Evolutionary conservation across 2,888 invertebrate species (phyloP), one percentile per base, ranked within the genome.

Genomic region (Syritta pipiens): DNA sequence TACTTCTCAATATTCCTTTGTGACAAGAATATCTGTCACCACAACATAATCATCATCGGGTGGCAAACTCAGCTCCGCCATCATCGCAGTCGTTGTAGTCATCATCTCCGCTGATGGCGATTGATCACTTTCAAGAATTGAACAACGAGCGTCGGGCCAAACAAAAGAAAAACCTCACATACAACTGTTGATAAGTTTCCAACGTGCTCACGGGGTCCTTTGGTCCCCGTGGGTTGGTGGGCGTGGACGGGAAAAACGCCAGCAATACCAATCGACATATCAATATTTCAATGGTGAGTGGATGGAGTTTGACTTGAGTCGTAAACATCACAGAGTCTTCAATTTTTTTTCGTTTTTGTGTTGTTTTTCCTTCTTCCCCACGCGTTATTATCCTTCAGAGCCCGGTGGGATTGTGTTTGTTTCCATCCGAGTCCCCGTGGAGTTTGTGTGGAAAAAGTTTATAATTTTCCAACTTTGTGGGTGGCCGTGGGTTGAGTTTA

Each of bases 141-240:
- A 60, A 60, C 59, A 62, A 59, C 22, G 12, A n/a, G 19, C 32
- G 28, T 12, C 9, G 35, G 7, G 22, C 59, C 6, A 60, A 44
- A 60, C 22, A 28, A 53, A 51, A 22, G 53, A 28, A 46, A 26
- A 57, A 51, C n/a, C 55, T 57, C 62, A 42, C 48, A 32, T 55
- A 57, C 48, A 62, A 63, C 35, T 62, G 75, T 69, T 76, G 76
- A 76, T 76, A 76, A 76, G 69, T 63, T 69, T 42, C 10, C 49
- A 59, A 65, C 42, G 42, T 44, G 59, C 74, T 74, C 37, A 40
- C 46, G 59, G 44, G 20, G 57, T 12, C 32, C 35, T 35, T 30
- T 24, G 22, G 42, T 49, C 24, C 62, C 4, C 37, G 17, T 14
- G 42, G 30, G 55, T 14, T 6, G 28, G 17, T 35, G 37, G 24